Percentiles rank a stretch among this genome's conserved stretches.
These are phyloP conservation scores for Anhinga rufa DNA, from an alignment of 2,113 vertebrate genomes.

Conservation along the genomic window DNA sequence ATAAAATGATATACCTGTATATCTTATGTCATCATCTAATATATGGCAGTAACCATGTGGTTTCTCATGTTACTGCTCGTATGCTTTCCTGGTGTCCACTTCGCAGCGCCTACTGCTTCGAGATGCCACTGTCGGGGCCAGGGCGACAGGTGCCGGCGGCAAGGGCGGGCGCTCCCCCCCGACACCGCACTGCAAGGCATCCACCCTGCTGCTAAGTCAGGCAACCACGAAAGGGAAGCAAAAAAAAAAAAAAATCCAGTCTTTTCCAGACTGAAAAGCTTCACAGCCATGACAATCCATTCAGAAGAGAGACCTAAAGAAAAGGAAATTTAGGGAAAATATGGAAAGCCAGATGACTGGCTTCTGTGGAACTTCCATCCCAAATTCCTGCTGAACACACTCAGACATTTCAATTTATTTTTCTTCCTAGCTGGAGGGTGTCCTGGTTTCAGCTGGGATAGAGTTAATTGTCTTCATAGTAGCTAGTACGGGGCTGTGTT, in stretches of 20 bases:
- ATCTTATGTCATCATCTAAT: background rate
- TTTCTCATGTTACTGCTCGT: background rate
- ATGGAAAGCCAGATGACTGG: background rate
- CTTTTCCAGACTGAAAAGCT: background rate
- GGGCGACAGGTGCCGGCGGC: background rate
- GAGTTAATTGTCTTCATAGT: too few species aligned
- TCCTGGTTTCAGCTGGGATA: too few species aligned
- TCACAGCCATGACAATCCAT: background rate
- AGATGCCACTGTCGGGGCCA: background rate
- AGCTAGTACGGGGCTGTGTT: too few species aligned
- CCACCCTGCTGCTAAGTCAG: background rate
- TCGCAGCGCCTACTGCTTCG: background rate
- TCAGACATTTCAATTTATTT: background rate
- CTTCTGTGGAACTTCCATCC: background rate
- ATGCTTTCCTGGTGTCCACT: background rate
- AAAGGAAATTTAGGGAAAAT: background rate
- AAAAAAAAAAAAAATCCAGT: too few species aligned
- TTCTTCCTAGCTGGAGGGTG: background rate
- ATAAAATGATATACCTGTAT: fast-evolving
- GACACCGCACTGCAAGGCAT: background rate
- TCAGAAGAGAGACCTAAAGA: background rate
- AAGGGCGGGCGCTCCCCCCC: fast-evolving
- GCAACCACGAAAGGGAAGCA: background rate
- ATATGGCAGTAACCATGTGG: background rate
- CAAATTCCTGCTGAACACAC: background rate